Evolutionary conservation across 1,140 invertebrate species (phyloP).

Genomic region (Tetragnatha versicolor): DNA sequence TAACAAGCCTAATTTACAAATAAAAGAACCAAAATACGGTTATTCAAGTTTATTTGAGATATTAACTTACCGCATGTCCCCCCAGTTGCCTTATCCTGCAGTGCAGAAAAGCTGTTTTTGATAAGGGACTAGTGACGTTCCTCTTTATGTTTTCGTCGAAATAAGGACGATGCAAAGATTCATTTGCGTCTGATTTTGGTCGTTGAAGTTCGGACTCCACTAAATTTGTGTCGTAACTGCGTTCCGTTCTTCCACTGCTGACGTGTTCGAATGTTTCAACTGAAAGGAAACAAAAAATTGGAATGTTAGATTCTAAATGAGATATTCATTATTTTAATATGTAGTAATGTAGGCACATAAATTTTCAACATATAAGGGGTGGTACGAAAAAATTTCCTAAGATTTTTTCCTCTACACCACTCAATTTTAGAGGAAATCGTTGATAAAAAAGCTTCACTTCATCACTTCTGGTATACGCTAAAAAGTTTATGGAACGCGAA

Average conservation of each 20-base stretch:
- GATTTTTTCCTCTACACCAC: not conserved
- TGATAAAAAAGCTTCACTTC: not conserved
- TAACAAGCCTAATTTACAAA: no score
- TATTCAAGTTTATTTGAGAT: not conserved
- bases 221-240: constrained; percentile 45
- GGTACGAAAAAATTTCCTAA: not conserved
- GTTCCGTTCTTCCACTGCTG: constrained; percentile 20
- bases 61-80: constrained; percentile 78
- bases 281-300: constrained; percentile 6
- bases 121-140: constrained; percentile 83
- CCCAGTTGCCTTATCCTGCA: constrained; percentile 84
- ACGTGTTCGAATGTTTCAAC: not conserved
- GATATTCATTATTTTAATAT: not conserved
- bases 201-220: constrained; percentile 56
- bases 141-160: constrained; percentile 86
- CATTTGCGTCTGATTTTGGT: constrained; percentile 69
- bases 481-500: no score
- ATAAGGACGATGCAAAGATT: constrained; percentile 82
- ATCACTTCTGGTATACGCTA: not conserved
- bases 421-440: not conserved
- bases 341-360: not conserved
- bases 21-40: not conserved
- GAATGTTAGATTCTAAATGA: not conserved
- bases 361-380: no score
- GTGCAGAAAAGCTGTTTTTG: constrained; percentile 83